These are phyloP conservation scores for Mesocentrotus franciscanus DNA, from an alignment of 53 echinoderm and acorn worm species.

Conservation along the genomic window DNA sequence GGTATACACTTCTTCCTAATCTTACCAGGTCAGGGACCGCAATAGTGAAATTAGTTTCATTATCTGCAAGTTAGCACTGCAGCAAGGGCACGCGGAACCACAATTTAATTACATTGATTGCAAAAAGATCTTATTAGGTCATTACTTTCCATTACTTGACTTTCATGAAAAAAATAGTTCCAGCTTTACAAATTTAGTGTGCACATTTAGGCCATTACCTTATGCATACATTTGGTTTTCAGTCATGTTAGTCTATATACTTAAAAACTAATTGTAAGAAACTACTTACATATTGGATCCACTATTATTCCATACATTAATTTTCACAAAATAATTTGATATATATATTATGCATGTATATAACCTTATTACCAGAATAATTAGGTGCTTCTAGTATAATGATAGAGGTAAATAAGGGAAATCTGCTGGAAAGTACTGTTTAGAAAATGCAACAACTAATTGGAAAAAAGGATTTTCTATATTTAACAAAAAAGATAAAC, in stretches of 20 bases:
- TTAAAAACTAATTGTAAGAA: no score
- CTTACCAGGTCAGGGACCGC: not conserved
- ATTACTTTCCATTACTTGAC: not conserved
- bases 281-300: not conserved
- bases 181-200: not conserved
- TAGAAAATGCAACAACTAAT: no score
- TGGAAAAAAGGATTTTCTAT: no score
- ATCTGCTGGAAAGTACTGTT: no score
- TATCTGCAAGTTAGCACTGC: conserved; percentile 43
- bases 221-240: no score
- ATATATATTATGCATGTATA: no score
- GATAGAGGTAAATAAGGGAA: no score
- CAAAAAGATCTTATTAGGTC: conserved; percentile 25
- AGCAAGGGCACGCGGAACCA: conserved; percentile 29
- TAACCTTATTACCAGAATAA: no score
- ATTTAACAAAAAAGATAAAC: no score
- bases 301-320: not conserved
- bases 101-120: conserved; percentile 56
- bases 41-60: conserved; percentile 54
- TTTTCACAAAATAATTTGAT: no score
- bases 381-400: no score
- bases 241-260: not conserved
- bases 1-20: not conserved
- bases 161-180: not conserved
- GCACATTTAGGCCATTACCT: not conserved